Conservation (phyloP, 2,888 invertebrate genomes). For the Platycnemis pennipes region DNA sequence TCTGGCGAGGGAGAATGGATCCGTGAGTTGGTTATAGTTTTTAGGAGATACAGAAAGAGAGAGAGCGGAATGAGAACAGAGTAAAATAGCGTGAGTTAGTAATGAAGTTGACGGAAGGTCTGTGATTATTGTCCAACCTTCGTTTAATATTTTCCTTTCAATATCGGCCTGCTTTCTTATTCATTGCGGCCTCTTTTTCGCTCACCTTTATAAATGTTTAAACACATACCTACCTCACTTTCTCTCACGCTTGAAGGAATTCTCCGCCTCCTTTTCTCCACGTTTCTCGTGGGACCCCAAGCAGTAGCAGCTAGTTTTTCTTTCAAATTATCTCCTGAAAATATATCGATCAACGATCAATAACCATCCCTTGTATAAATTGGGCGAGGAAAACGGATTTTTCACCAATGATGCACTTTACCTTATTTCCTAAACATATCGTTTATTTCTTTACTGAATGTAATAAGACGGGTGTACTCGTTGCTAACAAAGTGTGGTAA, state of each 20-base stretch:
- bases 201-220: neutral
- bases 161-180: neutral
- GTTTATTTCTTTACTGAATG: too few relatives aligned
- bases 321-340: too few relatives aligned
- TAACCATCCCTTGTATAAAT: too few relatives aligned
- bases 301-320: neutral
- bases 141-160: neutral
- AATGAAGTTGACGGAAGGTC: neutral
- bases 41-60: neutral
- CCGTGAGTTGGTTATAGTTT: too few relatives aligned
- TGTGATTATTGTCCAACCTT: neutral
- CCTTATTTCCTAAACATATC: too few relatives aligned
- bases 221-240: neutral
- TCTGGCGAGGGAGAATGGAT: too few relatives aligned
- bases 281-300: neutral
- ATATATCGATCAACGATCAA: too few relatives aligned
- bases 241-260: neutral
- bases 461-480: too few relatives aligned
- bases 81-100: neutral
- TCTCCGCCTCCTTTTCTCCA: neutral
- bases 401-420: too few relatives aligned
- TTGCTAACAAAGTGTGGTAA: too few relatives aligned
- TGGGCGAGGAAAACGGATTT: too few relatives aligned
- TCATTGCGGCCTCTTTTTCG: neutral
- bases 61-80: neutral